Conservation (phyloP, 2,888 invertebrate species). For the Melinaea marsaeus region DNA sequence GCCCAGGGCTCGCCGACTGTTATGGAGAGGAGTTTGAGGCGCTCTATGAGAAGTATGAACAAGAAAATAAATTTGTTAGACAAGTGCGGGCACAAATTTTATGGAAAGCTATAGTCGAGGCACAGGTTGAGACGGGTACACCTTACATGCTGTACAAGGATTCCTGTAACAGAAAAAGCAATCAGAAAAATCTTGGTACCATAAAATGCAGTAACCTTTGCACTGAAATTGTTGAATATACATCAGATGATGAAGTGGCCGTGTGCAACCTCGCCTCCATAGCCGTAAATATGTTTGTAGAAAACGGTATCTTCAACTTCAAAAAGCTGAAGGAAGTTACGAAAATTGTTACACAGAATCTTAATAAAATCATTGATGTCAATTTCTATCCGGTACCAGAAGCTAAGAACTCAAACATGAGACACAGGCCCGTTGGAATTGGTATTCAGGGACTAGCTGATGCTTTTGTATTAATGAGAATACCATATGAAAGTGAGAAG, state of each 20-base stretch:
- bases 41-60: slow-evolving; percentile 91
- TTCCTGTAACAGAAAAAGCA: slow-evolving; percentile 96
- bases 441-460: slow-evolving; percentile 99
- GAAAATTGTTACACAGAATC: slow-evolving; percentile 91
- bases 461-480: slow-evolving; percentile 94
- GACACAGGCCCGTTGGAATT: slow-evolving; percentile 92
- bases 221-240: slow-evolving; percentile 98
- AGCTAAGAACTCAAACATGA: slow-evolving; percentile 90
- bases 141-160: slow-evolving; percentile 99
- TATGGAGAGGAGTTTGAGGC: slow-evolving; percentile 97
- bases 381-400: slow-evolving; percentile 97
- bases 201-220: slow-evolving; percentile 99
- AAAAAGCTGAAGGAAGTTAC: slow-evolving; percentile 90
- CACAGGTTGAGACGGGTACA: slow-evolving; percentile 98
- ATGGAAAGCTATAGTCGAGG: slow-evolving; percentile 95
- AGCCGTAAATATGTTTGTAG: slow-evolving; percentile 96
- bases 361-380: slow-evolving; percentile 97
- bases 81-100: slow-evolving; percentile 89
- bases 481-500: slow-evolving; percentile 93
- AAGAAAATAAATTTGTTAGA: slow-evolving; percentile 83
- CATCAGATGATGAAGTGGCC: slow-evolving; percentile 93
- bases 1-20: slow-evolving; percentile 92
- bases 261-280: slow-evolving; percentile 99
- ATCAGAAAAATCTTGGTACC: slow-evolving; percentile 98
- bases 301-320: slow-evolving; percentile 91